These are phyloP conservation scores for Andricus curvator DNA, from an alignment of 2,888 invertebrate genomes.

Conservation along the genomic window DNA sequence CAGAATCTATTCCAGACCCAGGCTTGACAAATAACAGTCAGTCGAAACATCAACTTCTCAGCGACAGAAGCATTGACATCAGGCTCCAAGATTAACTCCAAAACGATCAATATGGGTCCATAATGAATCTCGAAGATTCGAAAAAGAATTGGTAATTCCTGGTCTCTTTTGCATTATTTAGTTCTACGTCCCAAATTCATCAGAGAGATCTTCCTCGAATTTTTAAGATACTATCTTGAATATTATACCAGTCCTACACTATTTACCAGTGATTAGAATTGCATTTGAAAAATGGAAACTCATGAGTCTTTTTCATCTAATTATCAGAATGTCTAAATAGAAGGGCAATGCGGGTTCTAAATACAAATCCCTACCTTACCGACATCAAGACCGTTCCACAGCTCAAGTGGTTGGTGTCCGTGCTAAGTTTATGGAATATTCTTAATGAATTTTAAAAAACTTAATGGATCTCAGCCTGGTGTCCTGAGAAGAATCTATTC, in stretches of 20 bases:
- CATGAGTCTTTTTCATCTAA: no score
- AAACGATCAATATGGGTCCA: slow-evolving; percentile 15
- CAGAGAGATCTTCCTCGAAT: not conserved
- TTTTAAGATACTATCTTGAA: not conserved
- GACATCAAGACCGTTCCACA: no score
- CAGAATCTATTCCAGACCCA: slow-evolving; percentile 28
- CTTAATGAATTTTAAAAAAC: not conserved
- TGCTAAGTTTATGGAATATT: no score
- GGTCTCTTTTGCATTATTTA: not conserved
- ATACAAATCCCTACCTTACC: no score
- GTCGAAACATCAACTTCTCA: slow-evolving; percentile 22
- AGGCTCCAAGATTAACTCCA: not conserved
- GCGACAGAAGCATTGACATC: slow-evolving; percentile 37
- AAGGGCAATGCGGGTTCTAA: no score
- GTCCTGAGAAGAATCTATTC: slow-evolving; percentile 9
- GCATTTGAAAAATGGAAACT: no score
- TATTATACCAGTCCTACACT: not conserved
- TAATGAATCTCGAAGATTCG: slow-evolving; percentile 1
- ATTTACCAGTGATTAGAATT: no score
- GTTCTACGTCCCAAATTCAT: not conserved
- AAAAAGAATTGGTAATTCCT: slow-evolving; percentile 2
- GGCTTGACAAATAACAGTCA: slow-evolving; percentile 31
- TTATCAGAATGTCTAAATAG: no score
- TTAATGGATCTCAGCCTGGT: slow-evolving; percentile 21
- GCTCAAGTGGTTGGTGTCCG: no score